Evolutionary conservation across 2,113 vertebrate species (phyloP).

Genomic region (Bungarus multicinctus): DNA sequence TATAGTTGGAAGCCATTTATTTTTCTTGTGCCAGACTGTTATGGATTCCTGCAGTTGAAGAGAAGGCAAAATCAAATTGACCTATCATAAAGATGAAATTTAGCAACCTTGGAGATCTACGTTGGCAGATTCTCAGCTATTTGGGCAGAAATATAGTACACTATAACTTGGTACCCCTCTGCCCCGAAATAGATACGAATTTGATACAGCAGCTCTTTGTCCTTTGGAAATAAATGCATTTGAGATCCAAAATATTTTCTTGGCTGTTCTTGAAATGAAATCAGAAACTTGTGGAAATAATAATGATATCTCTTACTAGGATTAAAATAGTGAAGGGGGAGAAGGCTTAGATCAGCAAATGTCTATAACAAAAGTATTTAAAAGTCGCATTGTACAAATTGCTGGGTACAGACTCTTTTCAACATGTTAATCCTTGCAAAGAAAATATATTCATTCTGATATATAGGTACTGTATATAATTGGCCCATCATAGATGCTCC

Average conservation of each 20-base stretch:
- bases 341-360: neutral
- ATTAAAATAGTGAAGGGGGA: slow-evolving; percentile 48
- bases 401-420: neutral
- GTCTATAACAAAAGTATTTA: neutral
- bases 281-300: slow-evolving; percentile 53
- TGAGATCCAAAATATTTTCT: slow-evolving; percentile 28
- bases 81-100: neutral
- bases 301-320: slow-evolving; percentile 52
- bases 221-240: slow-evolving; percentile 5
- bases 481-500: neutral
- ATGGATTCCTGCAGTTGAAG: neutral
- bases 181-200: slow-evolving; percentile 52
- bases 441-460: neutral
- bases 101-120: neutral
- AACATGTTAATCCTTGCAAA: neutral
- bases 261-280: slow-evolving; percentile 49
- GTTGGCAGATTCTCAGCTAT: neutral
- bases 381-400: neutral
- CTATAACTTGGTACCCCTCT: neutral
- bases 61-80: neutral
- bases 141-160: neutral
- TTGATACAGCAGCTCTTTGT: slow-evolving; percentile 48
- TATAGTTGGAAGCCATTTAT: neutral
- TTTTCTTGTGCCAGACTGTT: neutral
- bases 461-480: neutral